A percentile compares a stretch with the other conserved stretches of the same genome.
Conservation (phyloP, 92 coral and sea anemone species). For the Phenganax stokvisi region DNA sequence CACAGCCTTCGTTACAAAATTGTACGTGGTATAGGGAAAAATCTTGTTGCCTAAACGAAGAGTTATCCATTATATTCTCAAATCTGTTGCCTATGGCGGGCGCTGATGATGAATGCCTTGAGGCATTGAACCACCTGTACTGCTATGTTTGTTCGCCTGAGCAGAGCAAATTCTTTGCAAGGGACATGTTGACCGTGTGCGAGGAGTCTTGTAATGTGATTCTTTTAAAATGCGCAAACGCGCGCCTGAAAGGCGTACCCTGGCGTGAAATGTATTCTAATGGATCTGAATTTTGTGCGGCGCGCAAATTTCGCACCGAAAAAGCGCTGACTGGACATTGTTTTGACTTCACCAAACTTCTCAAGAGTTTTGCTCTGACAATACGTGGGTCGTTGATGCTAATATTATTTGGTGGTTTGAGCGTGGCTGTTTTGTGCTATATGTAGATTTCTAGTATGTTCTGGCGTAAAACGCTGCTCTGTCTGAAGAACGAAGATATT, state of each 20-base stretch:
- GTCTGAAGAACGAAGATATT: neutral
- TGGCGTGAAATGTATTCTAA: conserved; percentile 53
- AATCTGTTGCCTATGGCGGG: conserved; percentile 73
- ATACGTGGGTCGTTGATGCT: neutral
- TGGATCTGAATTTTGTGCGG: conserved; percentile 77
- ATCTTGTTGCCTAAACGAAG: conserved; percentile 79
- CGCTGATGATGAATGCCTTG: conserved; percentile 61
- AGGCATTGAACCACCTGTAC: conserved; percentile 63
- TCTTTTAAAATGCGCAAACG: conserved; percentile 69
- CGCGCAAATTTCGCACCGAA: conserved; percentile 69
- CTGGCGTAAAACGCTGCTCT: neutral
- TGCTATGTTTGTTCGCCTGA: conserved; percentile 90
- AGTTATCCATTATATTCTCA: conserved; percentile 63
- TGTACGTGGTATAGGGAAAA: conserved; percentile 88
- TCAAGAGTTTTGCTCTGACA: conserved; percentile 19
- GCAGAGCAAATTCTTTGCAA: conserved; percentile 69
- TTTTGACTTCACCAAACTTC: conserved; percentile 25
- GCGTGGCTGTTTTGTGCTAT: neutral
- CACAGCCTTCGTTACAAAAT: conserved; percentile 79
- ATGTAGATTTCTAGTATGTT: neutral
- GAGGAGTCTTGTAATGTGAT: conserved; percentile 67
- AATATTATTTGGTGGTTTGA: neutral
- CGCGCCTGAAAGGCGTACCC: conserved; percentile 70
- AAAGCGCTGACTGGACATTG: conserved; percentile 46
- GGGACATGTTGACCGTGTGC: conserved; percentile 79